Base-by-base conservation (phyloP, 2,888 invertebrate species). In the Leptodirus hochenwartii region DNA sequence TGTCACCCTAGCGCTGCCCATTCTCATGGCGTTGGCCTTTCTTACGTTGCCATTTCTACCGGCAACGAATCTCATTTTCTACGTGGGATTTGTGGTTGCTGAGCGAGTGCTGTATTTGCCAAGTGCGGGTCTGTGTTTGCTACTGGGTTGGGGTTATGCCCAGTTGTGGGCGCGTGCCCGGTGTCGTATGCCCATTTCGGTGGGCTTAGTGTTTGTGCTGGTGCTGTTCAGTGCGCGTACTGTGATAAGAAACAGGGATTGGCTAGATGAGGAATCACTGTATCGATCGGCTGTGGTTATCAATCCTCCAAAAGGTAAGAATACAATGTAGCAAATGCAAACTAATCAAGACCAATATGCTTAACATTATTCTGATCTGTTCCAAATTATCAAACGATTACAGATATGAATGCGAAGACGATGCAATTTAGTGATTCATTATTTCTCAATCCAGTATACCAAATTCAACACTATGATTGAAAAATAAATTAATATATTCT, bases 21-120 rank as follows among this genome's bases (percentile, higher is more conserved):
- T 46, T 6, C 32, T 51, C 6, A 28, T 33, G 14, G 32, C 32
- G 6, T 61, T 76, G 39, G 71, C 78, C 29, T 72, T 95, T 49
- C 67, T 91, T 50, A 70, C 80, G 41, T 63, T 95, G 43, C 91
- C 95, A 37, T 95, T 93, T 61, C 65, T 95, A 48, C 95, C 93
- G 39, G 93, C 95, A 38, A 80, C 87, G 45, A 96, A 96, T 66
- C 61, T 93, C 44, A 77, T 95, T 58, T 91, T 93, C 63, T 93
- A 95, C 58, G 95, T 96, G 35, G 96, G 96, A 28, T 96, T 96
- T 58, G 95, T 96, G 41, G 81, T 95, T 32, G 96, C 95, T 34
- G 96, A 96, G 60, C 69, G 95, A 39, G 78, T 95, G 40, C 66
- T 96, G 39, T 96, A 95, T 61, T 70, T 95, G 54, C 93, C 95